A percentile compares a stretch with the other conserved stretches of the same genome.
Evolutionary conservation across 2,888 invertebrate genomes (phyloP).

Genomic region (Drosophila antonietae): DNA sequence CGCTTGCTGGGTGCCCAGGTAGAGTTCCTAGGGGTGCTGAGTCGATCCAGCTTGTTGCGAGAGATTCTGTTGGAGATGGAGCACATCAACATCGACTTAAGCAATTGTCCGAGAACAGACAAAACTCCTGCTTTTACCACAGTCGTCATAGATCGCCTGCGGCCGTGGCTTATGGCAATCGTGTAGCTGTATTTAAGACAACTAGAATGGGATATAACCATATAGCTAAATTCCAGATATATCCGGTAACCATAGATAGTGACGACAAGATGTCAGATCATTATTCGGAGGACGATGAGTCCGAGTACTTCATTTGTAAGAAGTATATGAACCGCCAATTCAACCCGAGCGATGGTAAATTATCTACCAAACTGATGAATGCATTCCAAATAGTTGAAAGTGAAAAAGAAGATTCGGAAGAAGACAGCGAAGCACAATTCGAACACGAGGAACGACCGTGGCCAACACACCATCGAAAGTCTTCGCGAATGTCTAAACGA

Average conservation of each 20-base stretch:
- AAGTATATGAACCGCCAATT: no score
- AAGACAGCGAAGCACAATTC: no score
- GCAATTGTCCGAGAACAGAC: conserved; percentile 85
- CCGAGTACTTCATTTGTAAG: no score
- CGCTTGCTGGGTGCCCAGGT: conserved; percentile 85
- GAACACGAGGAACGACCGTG: no score
- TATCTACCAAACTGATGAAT: no score
- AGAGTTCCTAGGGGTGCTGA: conserved; percentile 87
- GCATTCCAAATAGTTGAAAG: no score
- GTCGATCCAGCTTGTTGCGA: conserved; percentile 84
- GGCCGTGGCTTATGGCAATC: conserved; percentile 87
- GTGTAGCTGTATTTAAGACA: conserved; percentile 87
- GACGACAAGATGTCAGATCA: background rate
- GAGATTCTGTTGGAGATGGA: conserved; percentile 86
- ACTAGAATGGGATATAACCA: conserved; percentile 85
- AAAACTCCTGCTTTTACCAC: conserved; percentile 86
- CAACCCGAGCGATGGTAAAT: no score
- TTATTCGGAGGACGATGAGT: conserved; percentile 14
- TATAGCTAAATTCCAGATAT: conserved; percentile 54
- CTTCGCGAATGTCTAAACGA: no score
- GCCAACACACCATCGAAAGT: no score
- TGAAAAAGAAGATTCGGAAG: no score
- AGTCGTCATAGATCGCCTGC: conserved; percentile 85
- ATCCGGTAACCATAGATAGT: conserved; percentile 13
- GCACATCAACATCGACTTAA: conserved; percentile 85